Percentiles rank a stretch among this genome's conserved stretches.
These are phyloP conservation scores for Tenthredo scrophulariae DNA, from an alignment of 2,888 invertebrate species.

Conservation along the genomic window DNA sequence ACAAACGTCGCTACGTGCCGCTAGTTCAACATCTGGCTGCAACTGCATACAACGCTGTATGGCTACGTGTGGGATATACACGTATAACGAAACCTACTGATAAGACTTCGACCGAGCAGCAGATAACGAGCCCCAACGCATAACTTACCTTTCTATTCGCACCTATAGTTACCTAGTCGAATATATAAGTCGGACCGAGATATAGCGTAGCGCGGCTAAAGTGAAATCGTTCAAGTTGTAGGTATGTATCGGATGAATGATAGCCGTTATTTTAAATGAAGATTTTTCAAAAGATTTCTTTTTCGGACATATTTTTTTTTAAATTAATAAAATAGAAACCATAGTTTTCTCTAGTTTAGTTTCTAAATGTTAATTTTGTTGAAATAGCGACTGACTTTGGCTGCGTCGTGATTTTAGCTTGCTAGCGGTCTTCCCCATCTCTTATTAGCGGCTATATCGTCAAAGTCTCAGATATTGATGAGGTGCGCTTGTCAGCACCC, in stretches of 20 bases:
- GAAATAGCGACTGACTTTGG: constrained; percentile 68
- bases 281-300: too few relatives aligned
- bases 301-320: background rate
- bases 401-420: constrained; percentile 71
- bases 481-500: constrained; percentile 11
- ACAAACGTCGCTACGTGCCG: background rate
- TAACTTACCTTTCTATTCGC: constrained; percentile 49
- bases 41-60: background rate
- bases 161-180: constrained; percentile 7
- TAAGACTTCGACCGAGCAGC: constrained; percentile 14
- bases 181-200: background rate
- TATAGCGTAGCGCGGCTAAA: background rate
- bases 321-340: background rate
- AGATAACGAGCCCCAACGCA: constrained; percentile 37
- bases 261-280: background rate
- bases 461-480: background rate
- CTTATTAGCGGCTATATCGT: constrained; percentile 41
- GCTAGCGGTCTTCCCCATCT: constrained; percentile 73
- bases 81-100: constrained; percentile 9
- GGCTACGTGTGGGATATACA: background rate
- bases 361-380: background rate
- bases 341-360: background rate
- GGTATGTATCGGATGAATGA: background rate
- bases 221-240: background rate
- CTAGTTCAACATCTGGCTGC: constrained; percentile 37